Evolutionary conservation across 2,113 vertebrate genomes (phyloP).

Genomic region (Silurus meridionalis): DNA sequence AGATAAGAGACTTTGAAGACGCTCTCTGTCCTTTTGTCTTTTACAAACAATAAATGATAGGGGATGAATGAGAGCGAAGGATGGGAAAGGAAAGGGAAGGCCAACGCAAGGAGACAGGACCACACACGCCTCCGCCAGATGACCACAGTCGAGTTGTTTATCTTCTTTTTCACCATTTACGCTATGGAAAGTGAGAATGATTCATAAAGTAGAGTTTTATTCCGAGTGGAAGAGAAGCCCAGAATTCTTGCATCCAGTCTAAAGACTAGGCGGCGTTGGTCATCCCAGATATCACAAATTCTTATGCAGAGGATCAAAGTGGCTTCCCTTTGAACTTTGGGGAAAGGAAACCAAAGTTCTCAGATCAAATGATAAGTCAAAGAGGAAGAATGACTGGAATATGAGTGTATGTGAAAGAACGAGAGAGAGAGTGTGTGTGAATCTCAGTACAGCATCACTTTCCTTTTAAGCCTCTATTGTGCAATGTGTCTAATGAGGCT

Average conservation of each 20-base stretch:
- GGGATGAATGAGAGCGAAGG: conserved; percentile 43
- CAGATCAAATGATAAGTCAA: conserved; percentile 36
- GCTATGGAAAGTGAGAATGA: conserved; percentile 29
- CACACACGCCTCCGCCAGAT: conserved; percentile 57
- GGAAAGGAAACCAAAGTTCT: conserved; percentile 44
- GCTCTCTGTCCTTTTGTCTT: conserved; percentile 46
- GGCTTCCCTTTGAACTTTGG: conserved; percentile 28
- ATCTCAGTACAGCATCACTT: background rate
- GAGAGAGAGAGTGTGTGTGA: conserved; percentile 1
- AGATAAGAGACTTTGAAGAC: conserved; percentile 62
- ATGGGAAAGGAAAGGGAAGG: conserved; percentile 30
- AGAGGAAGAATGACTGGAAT: conserved; percentile 35
- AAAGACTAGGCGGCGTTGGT: background rate
- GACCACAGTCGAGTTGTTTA: conserved; percentile 31
- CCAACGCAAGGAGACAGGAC: conserved; percentile 48
- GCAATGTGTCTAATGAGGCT: background rate
- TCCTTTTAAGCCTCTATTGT: conserved; percentile 21
- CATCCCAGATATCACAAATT: conserved; percentile 26
- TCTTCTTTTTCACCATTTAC: conserved; percentile 32
- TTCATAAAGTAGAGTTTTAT: conserved; percentile 17
- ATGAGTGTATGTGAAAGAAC: background rate
- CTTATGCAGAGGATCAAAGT: conserved; percentile 34
- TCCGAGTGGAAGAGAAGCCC: conserved; percentile 3
- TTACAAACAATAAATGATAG: conserved; percentile 55
- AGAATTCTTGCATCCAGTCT: background rate